A percentile compares a stretch with the other conserved stretches of the same genome.
Conservation (phyloP, 1,140 invertebrate genomes). For the Aricia agestis region DNA sequence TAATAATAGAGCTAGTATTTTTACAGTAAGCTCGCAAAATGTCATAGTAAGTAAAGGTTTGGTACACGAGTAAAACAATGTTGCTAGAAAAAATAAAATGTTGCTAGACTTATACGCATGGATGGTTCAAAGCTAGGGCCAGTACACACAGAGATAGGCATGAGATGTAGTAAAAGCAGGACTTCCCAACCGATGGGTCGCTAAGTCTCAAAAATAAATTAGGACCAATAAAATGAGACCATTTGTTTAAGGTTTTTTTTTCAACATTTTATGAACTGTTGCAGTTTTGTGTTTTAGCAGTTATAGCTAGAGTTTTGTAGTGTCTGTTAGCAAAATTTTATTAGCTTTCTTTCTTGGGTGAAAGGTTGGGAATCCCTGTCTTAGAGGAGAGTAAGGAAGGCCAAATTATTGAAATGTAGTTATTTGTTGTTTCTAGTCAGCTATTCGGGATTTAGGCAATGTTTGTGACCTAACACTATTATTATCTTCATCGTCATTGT, state of each 20-base stretch:
- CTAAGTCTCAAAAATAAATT: not conserved
- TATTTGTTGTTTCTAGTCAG: conserved; percentile 51
- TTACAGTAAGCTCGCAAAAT: not conserved
- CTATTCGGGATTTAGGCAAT: conserved; percentile 52
- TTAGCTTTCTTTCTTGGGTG: not conserved
- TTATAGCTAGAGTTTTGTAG: too few species aligned
- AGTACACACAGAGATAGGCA: conserved; percentile 1
- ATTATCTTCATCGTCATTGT: conserved; percentile 47
- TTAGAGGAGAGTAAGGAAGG: conserved; percentile 14
- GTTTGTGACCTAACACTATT: conserved; percentile 53
- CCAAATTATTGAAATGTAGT: conserved; percentile 30
- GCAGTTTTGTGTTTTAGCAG: not conserved
- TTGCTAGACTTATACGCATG: not conserved
- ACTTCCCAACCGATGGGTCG: not conserved
- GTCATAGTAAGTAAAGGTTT: not conserved
- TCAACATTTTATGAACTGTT: too few species aligned
- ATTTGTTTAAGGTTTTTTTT: too few species aligned
- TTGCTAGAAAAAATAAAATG: not conserved
- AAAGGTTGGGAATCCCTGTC: conserved; percentile 3
- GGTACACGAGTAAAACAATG: not conserved
- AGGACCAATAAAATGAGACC: too few species aligned
- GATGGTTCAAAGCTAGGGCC: not conserved
- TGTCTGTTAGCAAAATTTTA: not conserved
- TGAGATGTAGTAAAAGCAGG: not conserved
- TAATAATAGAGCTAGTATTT: not conserved